Evolutionary conservation across 2,888 invertebrate genomes (phyloP).

Genomic region (Sarcophaga variegata): DNA sequence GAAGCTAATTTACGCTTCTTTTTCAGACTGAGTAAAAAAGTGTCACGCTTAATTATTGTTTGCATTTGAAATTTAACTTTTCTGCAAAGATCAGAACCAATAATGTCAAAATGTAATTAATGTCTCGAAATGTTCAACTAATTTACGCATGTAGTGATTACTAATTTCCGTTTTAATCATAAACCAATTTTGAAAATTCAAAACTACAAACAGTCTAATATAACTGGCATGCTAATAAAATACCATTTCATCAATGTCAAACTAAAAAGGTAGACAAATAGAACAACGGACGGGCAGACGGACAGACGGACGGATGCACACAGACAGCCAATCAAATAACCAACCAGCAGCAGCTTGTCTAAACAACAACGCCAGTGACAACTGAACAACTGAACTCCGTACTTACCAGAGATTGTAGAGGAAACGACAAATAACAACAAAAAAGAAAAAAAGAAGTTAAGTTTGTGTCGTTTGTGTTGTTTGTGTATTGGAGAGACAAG

Average conservation of each 20-base stretch:
- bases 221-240: constrained; percentile 60
- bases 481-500: constrained; percentile 48
- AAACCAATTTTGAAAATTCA: constrained; percentile 43
- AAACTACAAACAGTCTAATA: constrained; percentile 24
- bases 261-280: constrained; percentile 22
- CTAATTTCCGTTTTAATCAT: constrained; percentile 58
- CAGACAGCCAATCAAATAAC: constrained; percentile 5
- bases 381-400: not conserved
- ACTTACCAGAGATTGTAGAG: constrained; percentile 14
- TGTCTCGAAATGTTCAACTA: constrained; percentile 21
- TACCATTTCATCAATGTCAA: constrained; percentile 64
- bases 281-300: not conserved
- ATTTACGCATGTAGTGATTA: constrained; percentile 43
- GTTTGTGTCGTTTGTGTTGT: too few relatives aligned
- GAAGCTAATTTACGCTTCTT: too few relatives aligned
- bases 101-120: constrained; percentile 41
- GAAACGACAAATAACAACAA: not conserved
- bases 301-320: not conserved
- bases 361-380: constrained; percentile 31
- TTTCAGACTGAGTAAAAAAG: too few relatives aligned
- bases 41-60: too few relatives aligned
- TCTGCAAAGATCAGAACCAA: not conserved
- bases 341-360: constrained; percentile 8
- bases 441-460: not conserved
- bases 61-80: too few relatives aligned